Percentiles rank a stretch among this genome's conserved stretches.
phyloP scores from a whole-genome alignment of 2,797 vertebrate species.

The Spinus olivaceus region DNA sequence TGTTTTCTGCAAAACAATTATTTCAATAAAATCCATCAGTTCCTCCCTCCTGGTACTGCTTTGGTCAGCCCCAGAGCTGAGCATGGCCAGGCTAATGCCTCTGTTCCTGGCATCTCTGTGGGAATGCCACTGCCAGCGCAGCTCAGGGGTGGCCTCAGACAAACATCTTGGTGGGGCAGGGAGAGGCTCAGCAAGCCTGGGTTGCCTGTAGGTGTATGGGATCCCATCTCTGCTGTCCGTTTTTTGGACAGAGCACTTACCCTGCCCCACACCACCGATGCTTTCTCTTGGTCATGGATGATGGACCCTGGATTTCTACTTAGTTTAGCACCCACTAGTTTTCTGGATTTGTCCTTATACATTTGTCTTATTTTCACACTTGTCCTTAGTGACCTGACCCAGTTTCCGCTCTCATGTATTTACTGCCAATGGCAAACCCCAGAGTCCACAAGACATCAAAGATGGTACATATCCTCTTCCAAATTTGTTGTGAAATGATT shows the following conservation, averaged over 20 bases:
- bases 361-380: neutral
- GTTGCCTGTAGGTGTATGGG: accelerated
- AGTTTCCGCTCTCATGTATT: neutral
- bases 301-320: neutral
- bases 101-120: neutral
- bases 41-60: accelerated
- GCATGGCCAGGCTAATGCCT: neutral
- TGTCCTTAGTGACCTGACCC: conserved; percentile 12
- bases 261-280: neutral
- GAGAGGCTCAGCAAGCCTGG: neutral
- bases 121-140: accelerated
- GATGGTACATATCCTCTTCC: neutral
- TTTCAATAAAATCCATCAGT: neutral
- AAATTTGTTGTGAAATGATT: neutral
- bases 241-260: accelerated
- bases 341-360: neutral
- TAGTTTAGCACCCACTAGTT: neutral
- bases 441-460: neutral
- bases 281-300: neutral
- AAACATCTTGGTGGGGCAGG: accelerated
- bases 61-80: neutral
- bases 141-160: neutral
- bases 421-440: neutral
- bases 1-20: neutral
- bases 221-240: neutral